These are phyloP conservation scores for Piaya cayana DNA, from an alignment of 2,113 vertebrate genomes.

Conservation along the genomic window DNA sequence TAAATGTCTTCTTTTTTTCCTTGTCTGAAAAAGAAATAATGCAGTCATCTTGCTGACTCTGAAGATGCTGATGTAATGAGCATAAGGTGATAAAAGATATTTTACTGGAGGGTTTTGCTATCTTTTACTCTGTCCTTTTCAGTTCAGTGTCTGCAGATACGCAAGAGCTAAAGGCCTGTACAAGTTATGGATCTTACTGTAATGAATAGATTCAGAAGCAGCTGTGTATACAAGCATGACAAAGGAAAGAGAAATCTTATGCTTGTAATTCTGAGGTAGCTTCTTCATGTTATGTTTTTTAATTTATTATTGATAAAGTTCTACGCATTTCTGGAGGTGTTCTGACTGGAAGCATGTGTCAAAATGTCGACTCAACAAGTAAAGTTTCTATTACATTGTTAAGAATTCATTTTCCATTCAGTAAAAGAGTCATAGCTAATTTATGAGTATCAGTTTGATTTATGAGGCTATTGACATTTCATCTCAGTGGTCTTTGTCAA, in stretches of 20 bases:
- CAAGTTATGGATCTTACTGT: background rate
- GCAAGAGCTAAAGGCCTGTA: background rate
- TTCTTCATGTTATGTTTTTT: background rate
- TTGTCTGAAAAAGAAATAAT: background rate
- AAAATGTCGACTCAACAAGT: background rate
- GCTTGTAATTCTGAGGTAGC: slow-evolving; percentile 39
- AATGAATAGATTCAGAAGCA: background rate
- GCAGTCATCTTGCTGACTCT: background rate
- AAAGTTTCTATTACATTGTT: background rate
- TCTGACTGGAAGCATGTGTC: background rate
- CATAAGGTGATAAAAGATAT: background rate
- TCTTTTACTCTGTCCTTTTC: slow-evolving; percentile 18
- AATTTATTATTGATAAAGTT: background rate
- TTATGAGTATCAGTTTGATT: background rate
- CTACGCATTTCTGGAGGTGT: background rate
- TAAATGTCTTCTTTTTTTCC: background rate
- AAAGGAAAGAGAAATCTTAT: background rate
- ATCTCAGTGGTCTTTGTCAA: background rate
- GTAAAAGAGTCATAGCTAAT: slow-evolving; percentile 10
- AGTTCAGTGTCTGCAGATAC: background rate
- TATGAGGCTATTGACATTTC: background rate
- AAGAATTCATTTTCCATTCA: background rate
- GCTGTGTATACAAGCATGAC: background rate
- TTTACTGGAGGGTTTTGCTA: background rate
- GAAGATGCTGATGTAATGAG: background rate